Evolutionary conservation across 2,113 vertebrate genomes (phyloP).

Genomic region (Myocastor coypus): DNA sequence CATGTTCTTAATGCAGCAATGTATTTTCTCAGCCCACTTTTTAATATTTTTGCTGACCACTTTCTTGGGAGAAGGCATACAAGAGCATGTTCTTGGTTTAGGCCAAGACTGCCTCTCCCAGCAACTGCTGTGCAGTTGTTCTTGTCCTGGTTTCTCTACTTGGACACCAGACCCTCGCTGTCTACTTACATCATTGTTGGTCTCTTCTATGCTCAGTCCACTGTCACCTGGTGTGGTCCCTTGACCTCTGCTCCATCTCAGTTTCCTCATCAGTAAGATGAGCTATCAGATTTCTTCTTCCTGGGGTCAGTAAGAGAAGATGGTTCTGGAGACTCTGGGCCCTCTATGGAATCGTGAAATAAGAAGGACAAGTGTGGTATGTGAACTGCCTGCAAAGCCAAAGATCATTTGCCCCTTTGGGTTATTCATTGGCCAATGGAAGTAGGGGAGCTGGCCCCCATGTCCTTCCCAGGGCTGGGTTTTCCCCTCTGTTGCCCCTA

Average conservation of each 20-base stretch:
- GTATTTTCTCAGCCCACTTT: not conserved
- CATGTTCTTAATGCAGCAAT: slow-evolving; percentile 17
- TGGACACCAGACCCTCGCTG: not conserved
- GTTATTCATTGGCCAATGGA: not conserved
- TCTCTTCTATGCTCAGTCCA: not conserved
- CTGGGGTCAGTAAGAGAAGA: not conserved
- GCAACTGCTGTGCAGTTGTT: not conserved
- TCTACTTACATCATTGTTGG: not conserved
- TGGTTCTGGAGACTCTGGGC: not conserved
- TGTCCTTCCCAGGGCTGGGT: not conserved
- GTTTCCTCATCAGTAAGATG: not conserved
- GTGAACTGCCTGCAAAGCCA: not conserved
- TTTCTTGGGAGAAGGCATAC: not conserved
- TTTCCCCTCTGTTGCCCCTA: not conserved
- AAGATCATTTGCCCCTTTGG: not conserved
- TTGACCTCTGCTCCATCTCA: not conserved
- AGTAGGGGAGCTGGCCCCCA: too few species aligned
- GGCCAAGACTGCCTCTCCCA: not conserved
- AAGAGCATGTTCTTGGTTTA: not conserved
- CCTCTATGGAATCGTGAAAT: not conserved
- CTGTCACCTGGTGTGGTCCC: not conserved
- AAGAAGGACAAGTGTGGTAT: not conserved
- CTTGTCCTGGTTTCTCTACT: not conserved
- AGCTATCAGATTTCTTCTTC: not conserved
- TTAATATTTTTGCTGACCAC: not conserved